These are phyloP conservation scores for Polyodon spathula DNA, from an alignment of 2,113 vertebrate genomes.

Conservation along the genomic window DNA sequence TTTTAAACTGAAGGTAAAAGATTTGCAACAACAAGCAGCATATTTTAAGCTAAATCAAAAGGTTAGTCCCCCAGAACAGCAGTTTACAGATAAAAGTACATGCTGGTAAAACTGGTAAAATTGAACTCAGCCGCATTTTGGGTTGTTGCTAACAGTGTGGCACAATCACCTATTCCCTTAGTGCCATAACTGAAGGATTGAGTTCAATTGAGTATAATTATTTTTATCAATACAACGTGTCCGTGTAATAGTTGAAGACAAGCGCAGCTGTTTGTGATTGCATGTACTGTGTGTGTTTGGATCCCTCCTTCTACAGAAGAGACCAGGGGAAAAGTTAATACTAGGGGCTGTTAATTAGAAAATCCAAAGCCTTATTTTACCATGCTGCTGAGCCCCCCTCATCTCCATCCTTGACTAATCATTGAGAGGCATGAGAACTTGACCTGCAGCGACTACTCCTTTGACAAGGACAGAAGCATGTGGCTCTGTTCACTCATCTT, in stretches of 20 bases:
- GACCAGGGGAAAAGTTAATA: not conserved
- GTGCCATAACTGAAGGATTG: no score
- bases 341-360: not conserved
- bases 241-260: no score
- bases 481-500: conserved; percentile 6
- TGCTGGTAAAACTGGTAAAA: no score
- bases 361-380: not conserved
- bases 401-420: not conserved
- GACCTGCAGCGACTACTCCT: not conserved
- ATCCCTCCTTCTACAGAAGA: not conserved
- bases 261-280: not conserved
- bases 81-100: not conserved
- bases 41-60: not conserved
- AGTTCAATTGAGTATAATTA: no score
- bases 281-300: not conserved
- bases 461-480: conserved; percentile 1
- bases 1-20: not conserved
- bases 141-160: no score
- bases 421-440: conserved; percentile 3
- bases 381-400: not conserved
- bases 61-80: not conserved
- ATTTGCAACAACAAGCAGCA: not conserved
- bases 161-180: no score
- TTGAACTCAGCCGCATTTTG: no score
- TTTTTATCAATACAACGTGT: no score